A percentile compares a stretch with the other conserved stretches of the same genome.
These are phyloP conservation scores for Drosophila meridiana DNA, from an alignment of 2,888 invertebrate genomes.

Conservation along the genomic window DNA sequence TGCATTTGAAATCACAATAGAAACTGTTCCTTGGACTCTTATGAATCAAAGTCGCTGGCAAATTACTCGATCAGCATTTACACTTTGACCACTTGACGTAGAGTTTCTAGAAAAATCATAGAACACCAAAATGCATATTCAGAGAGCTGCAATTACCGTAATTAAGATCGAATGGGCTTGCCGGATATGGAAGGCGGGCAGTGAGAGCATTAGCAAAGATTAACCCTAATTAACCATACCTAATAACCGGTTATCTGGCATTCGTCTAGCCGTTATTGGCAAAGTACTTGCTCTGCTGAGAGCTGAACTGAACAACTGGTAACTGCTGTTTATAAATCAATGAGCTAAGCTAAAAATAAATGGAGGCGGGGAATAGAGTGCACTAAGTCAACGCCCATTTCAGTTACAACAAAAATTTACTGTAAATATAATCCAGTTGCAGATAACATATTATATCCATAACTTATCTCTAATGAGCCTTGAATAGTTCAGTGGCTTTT, in stretches of 20 bases:
- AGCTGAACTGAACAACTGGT: slow-evolving; percentile 16
- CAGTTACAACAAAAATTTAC: background rate
- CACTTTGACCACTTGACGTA: slow-evolving; percentile 26
- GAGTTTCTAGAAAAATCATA: slow-evolving; percentile 9
- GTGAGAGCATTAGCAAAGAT: slow-evolving; percentile 33
- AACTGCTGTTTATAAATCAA: slow-evolving; percentile 31
- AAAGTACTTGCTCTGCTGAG: slow-evolving; percentile 4
- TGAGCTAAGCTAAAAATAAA: slow-evolving; percentile 25
- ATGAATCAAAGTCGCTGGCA: background rate
- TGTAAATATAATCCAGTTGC: background rate
- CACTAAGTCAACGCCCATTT: slow-evolving; percentile 9
- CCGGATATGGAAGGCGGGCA: slow-evolving; percentile 52
- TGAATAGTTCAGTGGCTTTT: slow-evolving; percentile 42
- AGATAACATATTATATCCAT: slow-evolving; percentile 15
- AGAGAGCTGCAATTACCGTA: slow-evolving; percentile 32
- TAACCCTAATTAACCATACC: slow-evolving; percentile 9
- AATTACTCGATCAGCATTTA: slow-evolving; percentile 12
- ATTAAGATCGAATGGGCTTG: slow-evolving; percentile 43
- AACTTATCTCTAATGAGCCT: slow-evolving; percentile 34
- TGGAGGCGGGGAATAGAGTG: slow-evolving; percentile 7
- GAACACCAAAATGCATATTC: slow-evolving; percentile 40
- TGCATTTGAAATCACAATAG: slow-evolving; percentile 28
- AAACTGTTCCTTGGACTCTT: slow-evolving; percentile 6
- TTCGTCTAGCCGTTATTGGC: slow-evolving; percentile 24
- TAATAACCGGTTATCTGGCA: slow-evolving; percentile 51